Evolutionary conservation across 2,113 vertebrate species (phyloP).

Genomic region (Tautogolabrus adspersus): DNA sequence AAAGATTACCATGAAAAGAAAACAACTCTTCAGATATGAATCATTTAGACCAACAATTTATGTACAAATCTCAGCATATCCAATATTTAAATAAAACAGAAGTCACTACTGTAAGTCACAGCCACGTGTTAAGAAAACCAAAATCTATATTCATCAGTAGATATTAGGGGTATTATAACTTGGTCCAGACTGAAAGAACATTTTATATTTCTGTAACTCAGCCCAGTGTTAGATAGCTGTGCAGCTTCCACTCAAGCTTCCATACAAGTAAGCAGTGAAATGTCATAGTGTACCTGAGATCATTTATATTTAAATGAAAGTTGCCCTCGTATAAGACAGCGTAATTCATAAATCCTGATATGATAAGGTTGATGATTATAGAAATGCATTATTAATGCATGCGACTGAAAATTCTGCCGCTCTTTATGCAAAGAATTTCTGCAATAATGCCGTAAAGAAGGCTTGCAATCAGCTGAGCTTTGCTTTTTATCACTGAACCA

Average conservation of each 20-base stretch:
- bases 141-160: neutral
- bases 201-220: neutral
- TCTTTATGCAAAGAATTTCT: neutral
- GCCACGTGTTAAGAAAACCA: no score
- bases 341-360: neutral
- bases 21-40: no score
- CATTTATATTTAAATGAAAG: neutral
- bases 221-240: no score
- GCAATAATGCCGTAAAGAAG: neutral
- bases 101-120: neutral
- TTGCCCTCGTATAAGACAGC: neutral
- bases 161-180: neutral
- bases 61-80: neutral
- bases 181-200: neutral
- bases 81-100: neutral
- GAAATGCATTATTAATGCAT: neutral
- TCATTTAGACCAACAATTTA: no score
- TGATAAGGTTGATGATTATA: neutral
- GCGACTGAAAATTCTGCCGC: neutral
- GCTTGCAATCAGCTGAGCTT: neutral
- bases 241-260: neutral
- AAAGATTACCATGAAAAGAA: no score
- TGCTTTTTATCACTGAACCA: neutral
- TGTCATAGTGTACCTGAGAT: neutral
- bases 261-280: neutral